Evolutionary conservation across 2,888 invertebrate genomes (phyloP).

Genomic region (Watsonalla binaria): DNA sequence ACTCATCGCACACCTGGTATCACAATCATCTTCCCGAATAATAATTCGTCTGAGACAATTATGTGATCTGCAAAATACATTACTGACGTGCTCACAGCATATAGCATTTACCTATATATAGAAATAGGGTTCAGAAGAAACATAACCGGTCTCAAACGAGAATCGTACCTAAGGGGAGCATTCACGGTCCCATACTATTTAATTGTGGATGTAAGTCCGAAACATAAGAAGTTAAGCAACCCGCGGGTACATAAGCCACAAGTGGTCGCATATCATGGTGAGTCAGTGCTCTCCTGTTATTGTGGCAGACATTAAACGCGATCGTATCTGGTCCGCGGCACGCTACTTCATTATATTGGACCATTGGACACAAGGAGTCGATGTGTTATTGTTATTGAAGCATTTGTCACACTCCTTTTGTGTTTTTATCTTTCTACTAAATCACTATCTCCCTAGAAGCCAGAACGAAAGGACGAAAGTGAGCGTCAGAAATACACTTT

Average conservation of each 20-base stretch:
- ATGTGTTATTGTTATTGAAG: not conserved
- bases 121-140: too few relatives aligned
- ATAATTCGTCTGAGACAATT: not conserved
- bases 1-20: not conserved
- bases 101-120: not conserved
- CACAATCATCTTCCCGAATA: not conserved
- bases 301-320: conserved; percentile 25
- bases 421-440: too few relatives aligned
- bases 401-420: too few relatives aligned
- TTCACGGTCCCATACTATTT: not conserved
- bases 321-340: conserved; percentile 28
- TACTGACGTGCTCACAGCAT: not conserved
- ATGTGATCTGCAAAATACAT: not conserved
- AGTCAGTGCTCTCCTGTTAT: conserved; percentile 32
- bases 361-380: conserved; percentile 11
- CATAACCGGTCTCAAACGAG: too few relatives aligned
- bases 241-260: conserved; percentile 6
- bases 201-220: not conserved
- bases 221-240: conserved; percentile 1
- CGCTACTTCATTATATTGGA: conserved; percentile 19
- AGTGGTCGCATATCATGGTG: conserved; percentile 25
- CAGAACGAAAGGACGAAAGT: too few relatives aligned
- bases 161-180: too few relatives aligned
- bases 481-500: too few relatives aligned
- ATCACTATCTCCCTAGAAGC: too few relatives aligned